Conservation (phyloP, 2,797 vertebrate genomes). For the Stomatorhinus walkeri region DNA sequence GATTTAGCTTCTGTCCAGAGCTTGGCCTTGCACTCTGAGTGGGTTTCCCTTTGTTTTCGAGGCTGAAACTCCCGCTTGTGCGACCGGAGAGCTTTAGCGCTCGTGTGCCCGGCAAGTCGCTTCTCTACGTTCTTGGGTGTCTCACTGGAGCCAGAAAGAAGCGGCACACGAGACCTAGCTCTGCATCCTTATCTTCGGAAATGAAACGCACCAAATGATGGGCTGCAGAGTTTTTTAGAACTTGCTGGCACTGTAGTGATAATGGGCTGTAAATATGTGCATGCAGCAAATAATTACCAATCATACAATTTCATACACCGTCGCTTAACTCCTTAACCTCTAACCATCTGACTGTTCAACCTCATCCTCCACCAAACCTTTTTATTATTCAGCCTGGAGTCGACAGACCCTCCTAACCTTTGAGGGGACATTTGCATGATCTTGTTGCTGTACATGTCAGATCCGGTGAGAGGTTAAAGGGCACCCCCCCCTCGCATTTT, state of each 20-base stretch:
- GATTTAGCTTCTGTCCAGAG: not conserved
- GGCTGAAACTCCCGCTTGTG: not conserved
- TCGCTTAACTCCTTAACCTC: constrained; percentile 24
- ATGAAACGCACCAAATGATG: not conserved
- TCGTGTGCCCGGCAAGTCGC: not conserved
- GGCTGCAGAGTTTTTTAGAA: not conserved
- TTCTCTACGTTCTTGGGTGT: not conserved
- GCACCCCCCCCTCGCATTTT: constrained; percentile 21
- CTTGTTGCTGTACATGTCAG: constrained; percentile 30
- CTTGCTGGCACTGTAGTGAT: constrained; percentile 19
- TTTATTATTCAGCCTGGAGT: constrained; percentile 3
- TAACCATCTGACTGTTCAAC: constrained; percentile 7
- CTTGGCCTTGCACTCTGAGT: not conserved
- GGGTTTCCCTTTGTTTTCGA: not conserved
- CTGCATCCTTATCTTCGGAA: not conserved
- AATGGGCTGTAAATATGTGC: constrained; percentile 17
- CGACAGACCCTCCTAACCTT: constrained; percentile 26
- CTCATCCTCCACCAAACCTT: not conserved
- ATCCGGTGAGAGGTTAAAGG: constrained; percentile 36
- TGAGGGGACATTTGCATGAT: constrained; percentile 36
- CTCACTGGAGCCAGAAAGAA: not conserved
- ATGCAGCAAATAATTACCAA: constrained; percentile 18
- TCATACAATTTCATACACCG: constrained; percentile 6
- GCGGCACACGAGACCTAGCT: not conserved
- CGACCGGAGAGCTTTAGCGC: not conserved